Evolutionary conservation across 2,113 vertebrate genomes (phyloP).

Genomic region (Myanophis thanlyinensis): DNA sequence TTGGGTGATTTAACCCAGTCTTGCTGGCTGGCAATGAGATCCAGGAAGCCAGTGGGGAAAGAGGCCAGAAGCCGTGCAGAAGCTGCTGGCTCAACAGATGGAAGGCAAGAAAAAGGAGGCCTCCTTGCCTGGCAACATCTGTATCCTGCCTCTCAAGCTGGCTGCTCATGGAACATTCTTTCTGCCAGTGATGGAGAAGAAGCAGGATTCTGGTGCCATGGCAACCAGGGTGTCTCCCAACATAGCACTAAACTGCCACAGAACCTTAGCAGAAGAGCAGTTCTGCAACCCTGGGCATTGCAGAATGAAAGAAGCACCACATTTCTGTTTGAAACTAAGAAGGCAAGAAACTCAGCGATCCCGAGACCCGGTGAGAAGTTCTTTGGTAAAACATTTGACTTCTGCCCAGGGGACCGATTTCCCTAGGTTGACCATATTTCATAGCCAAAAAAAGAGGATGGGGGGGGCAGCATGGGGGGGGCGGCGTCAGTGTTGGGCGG

Average conservation of each 20-base stretch:
- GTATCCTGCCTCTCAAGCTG: background rate
- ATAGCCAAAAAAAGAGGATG: too few relatives aligned
- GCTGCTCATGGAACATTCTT: background rate
- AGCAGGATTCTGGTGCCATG: slow-evolving; percentile 21
- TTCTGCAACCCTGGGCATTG: slow-evolving; percentile 17
- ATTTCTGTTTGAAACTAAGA: background rate
- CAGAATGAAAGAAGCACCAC: background rate
- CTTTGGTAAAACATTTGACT: background rate
- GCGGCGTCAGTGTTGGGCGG: too few relatives aligned
- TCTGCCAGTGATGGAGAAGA: too few relatives aligned
- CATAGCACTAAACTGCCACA: background rate
- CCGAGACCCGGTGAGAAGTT: background rate
- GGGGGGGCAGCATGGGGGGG: too few relatives aligned
- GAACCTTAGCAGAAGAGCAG: background rate
- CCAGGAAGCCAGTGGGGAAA: background rate
- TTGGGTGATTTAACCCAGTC: background rate
- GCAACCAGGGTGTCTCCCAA: slow-evolving; percentile 36
- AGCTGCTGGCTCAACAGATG: background rate
- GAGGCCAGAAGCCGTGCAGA: background rate
- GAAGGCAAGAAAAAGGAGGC: background rate
- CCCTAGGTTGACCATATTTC: too few relatives aligned
- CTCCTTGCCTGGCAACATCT: background rate
- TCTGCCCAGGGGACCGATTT: background rate
- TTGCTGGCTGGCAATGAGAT: background rate
- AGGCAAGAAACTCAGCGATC: background rate